Conservation (phyloP, 2,888 invertebrate genomes). For the Drosophila pullipes region DNA sequence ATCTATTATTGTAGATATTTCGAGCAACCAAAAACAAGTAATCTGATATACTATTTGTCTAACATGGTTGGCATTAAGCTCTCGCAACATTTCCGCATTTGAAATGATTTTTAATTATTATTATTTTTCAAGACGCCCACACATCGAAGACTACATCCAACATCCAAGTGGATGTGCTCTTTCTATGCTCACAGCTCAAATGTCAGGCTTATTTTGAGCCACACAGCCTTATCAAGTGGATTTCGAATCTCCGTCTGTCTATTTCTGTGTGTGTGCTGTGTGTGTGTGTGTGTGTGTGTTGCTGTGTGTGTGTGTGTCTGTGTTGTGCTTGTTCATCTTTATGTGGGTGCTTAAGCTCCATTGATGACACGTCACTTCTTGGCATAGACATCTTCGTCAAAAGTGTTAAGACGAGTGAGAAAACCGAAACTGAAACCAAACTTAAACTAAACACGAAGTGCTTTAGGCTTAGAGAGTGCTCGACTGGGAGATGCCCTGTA, state of each 20-base stretch:
- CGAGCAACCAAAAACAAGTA: constrained; percentile 57
- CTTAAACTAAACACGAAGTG: neutral
- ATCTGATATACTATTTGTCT: constrained; percentile 77
- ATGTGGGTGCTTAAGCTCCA: constrained; percentile 76
- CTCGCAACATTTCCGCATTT: constrained; percentile 76
- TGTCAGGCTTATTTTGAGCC: constrained; percentile 74
- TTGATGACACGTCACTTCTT: constrained; percentile 80
- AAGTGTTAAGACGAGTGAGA: constrained; percentile 76
- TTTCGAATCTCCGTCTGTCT: constrained; percentile 40
- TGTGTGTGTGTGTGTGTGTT: too few species aligned
- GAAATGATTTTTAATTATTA: constrained; percentile 78
- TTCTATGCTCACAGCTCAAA: constrained; percentile 60
- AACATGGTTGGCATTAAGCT: constrained; percentile 78
- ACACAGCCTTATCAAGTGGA: constrained; percentile 65
- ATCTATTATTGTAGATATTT: constrained; percentile 10
- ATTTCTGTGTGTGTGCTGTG: constrained; percentile 20
- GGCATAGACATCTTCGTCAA: constrained; percentile 79
- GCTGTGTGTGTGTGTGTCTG: constrained; percentile 4
- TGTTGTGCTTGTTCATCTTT: constrained; percentile 52
- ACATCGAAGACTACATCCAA: constrained; percentile 38
- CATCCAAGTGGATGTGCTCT: constrained; percentile 30
- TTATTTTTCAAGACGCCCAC: constrained; percentile 72
- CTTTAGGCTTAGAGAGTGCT: neutral
- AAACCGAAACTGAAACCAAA: constrained; percentile 47
- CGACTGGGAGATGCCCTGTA: neutral